Conservation (phyloP, 2,797 vertebrate species). For the Sebastes iracundus region DNA sequence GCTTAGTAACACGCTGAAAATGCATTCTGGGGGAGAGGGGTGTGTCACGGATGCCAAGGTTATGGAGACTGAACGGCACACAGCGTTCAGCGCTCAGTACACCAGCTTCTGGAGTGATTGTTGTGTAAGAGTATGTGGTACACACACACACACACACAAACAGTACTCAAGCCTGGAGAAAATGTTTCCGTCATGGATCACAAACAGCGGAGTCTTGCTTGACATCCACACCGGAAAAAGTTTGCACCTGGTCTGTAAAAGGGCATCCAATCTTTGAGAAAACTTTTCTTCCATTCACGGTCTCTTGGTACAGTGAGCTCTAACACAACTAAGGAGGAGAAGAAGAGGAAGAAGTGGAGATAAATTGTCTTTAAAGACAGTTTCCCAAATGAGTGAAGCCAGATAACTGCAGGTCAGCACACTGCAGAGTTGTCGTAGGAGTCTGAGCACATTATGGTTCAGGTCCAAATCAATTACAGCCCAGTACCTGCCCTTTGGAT, state of each 20-base stretch:
- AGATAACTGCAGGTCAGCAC: constrained; percentile 23
- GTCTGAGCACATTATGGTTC: constrained; percentile 6
- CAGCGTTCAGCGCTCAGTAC: constrained; percentile 29
- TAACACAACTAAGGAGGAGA: not conserved
- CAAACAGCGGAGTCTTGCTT: not conserved
- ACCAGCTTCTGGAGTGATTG: constrained; percentile 29
- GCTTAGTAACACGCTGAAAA: constrained; percentile 58
- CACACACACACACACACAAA: not conserved
- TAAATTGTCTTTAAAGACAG: not conserved
- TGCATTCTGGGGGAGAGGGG: constrained; percentile 70
- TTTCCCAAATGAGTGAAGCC: not conserved
- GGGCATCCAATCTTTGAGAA: not conserved
- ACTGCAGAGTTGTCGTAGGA: not conserved
- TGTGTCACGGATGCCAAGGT: constrained; percentile 59
- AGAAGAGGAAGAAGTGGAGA: not conserved
- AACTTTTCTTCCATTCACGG: not conserved
- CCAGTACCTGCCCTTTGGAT: constrained; percentile 12
- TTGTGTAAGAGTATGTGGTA: constrained; percentile 60
- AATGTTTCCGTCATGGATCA: constrained; percentile 37
- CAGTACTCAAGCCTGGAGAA: constrained; percentile 3
- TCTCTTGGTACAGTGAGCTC: not conserved
- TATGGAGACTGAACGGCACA: constrained; percentile 41
- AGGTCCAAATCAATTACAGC: constrained; percentile 38
- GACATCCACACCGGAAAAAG: not conserved
- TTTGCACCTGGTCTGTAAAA: not conserved